These are phyloP conservation scores for Luperina testacea DNA, from an alignment of 2,888 invertebrate genomes.

Conservation along the genomic window DNA sequence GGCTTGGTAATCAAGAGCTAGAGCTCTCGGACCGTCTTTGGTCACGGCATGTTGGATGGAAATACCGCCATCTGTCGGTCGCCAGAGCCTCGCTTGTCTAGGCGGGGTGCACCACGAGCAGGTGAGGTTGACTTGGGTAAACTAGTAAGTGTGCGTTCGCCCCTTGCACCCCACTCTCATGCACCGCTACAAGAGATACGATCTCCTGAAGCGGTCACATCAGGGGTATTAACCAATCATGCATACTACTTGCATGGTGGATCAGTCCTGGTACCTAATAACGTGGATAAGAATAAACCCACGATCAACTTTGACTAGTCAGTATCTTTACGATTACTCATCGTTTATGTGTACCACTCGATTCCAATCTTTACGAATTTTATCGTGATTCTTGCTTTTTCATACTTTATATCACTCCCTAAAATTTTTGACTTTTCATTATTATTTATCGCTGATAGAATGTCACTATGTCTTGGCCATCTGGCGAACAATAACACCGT, in stretches of 20 bases:
- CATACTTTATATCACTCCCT: neutral
- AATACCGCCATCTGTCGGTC: conserved; percentile 27
- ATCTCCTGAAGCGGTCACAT: conserved; percentile 20
- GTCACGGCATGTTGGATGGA: neutral
- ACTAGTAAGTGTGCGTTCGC: conserved; percentile 6
- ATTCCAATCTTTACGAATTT: too few relatives aligned
- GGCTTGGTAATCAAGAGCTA: neutral
- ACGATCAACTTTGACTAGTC: neutral
- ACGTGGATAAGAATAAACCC: neutral
- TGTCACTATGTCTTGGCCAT: neutral
- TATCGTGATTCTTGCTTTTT: neutral
- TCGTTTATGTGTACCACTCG: neutral
- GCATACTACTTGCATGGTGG: neutral
- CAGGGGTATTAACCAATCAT: conserved; percentile 1
- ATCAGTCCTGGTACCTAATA: neutral
- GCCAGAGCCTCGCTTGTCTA: conserved; percentile 46
- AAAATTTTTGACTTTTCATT: neutral
- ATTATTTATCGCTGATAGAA: neutral
- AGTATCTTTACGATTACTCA: neutral
- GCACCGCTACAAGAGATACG: conserved; percentile 10
- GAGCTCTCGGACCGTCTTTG: neutral
- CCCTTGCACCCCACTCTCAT: conserved; percentile 52
- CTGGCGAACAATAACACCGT: neutral
- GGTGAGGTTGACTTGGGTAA: conserved; percentile 48
- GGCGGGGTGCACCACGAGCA: conserved; percentile 53